These are phyloP conservation scores for Hapalemur alaotrensis DNA, from an alignment of 2,797 vertebrate genomes.

Conservation along the genomic window DNA sequence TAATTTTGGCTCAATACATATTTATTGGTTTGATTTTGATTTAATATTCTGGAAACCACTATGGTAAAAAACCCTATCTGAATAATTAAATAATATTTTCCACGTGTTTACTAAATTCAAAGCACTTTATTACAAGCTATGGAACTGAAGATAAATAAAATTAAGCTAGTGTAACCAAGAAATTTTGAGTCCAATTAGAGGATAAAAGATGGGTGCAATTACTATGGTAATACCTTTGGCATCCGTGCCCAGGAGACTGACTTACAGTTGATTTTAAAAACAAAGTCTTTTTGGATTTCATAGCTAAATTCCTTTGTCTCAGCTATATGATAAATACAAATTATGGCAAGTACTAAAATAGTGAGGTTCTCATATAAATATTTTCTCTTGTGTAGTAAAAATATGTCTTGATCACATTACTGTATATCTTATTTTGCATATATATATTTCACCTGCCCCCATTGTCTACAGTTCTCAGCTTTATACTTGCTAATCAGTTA, in stretches of 20 bases:
- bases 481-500: background rate
- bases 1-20: background rate
- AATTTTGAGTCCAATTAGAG: background rate
- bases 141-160: background rate
- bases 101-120: constrained; percentile 6
- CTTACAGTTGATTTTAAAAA: background rate
- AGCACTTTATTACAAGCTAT: background rate
- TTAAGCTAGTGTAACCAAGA: background rate
- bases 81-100: background rate
- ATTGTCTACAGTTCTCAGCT: background rate
- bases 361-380: background rate
- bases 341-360: background rate
- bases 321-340: background rate
- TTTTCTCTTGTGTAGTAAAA: background rate
- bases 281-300: background rate
- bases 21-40: constrained; percentile 1
- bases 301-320: background rate
- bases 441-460: background rate
- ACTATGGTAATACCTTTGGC: background rate
- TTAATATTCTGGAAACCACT: background rate
- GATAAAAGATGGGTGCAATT: background rate
- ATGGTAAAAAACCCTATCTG: background rate
- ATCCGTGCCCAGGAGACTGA: background rate
- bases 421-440: background rate
- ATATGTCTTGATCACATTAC: background rate